A percentile compares a stretch with the other conserved stretches of the same genome.
Conservation (phyloP, 1,140 invertebrate genomes). For the Leptoteleia sp. region DNA sequence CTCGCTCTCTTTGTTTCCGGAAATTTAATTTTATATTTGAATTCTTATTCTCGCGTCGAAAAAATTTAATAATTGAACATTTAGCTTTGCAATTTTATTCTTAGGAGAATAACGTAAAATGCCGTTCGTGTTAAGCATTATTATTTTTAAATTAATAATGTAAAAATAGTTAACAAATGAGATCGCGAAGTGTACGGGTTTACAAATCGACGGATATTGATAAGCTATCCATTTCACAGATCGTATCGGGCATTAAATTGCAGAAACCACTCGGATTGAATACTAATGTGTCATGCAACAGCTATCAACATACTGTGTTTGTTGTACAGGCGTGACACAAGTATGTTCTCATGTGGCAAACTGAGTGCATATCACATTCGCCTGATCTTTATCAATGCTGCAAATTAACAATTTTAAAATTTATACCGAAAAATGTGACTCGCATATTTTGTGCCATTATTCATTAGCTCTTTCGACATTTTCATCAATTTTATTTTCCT, state of each 20-base stretch:
- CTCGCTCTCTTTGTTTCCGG: too few relatives aligned
- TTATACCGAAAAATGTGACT: neutral
- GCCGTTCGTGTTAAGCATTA: too few relatives aligned
- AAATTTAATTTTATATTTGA: too few relatives aligned
- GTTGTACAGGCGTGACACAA: conserved; percentile 2
- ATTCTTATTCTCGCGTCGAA: too few relatives aligned
- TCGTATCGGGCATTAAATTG: conserved; percentile 21
- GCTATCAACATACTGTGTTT: conserved; percentile 14
- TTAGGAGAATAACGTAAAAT: too few relatives aligned
- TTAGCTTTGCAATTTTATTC: too few relatives aligned
- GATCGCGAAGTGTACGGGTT: neutral
- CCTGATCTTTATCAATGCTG: too few relatives aligned
- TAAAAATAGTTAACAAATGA: neutral
- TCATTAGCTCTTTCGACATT: too few relatives aligned
- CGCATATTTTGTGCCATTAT: neutral
- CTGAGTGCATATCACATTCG: conserved; percentile 3
- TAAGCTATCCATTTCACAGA: conserved; percentile 21
- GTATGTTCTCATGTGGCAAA: conserved; percentile 1
- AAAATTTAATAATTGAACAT: too few relatives aligned
- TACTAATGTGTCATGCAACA: conserved; percentile 32
- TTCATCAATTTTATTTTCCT: too few relatives aligned
- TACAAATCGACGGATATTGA: conserved; percentile 1
- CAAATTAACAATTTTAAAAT: too few relatives aligned
- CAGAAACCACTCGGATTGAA: conserved; percentile 29
- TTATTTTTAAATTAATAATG: too few relatives aligned